Conservation (phyloP, 37 sponge, comb jelly and placozoan genomes). For the Chondrosia reniformis region DNA sequence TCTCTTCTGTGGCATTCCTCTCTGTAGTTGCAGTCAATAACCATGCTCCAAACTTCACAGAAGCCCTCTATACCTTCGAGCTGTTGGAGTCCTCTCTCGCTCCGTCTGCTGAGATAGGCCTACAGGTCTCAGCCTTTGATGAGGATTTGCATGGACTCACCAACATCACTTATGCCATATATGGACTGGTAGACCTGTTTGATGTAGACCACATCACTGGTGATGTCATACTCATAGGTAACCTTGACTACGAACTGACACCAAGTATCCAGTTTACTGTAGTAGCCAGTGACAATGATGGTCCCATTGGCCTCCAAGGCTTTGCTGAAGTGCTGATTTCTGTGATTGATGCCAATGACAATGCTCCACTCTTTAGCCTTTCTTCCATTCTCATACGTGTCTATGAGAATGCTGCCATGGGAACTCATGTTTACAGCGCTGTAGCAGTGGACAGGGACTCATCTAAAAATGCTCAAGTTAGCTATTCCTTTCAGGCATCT, state of each 20-base stretch:
- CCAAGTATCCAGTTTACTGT: constrained; percentile 18
- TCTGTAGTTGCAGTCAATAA: constrained; percentile 42
- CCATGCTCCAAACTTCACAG: constrained; percentile 27
- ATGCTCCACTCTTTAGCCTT: constrained; percentile 46
- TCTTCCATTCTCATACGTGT: neutral
- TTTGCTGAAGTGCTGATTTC: constrained; percentile 31
- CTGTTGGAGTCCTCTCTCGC: constrained; percentile 32
- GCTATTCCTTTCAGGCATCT: neutral
- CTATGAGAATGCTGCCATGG: constrained; percentile 29
- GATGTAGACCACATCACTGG: constrained; percentile 45
- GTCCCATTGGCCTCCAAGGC: constrained; percentile 17
- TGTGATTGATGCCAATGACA: constrained; percentile 68
- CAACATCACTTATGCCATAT: constrained; percentile 31
- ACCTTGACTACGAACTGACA: constrained; percentile 39
- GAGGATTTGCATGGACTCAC: constrained; percentile 2
- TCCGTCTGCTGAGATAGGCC: constrained; percentile 10
- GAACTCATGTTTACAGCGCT: constrained; percentile 3
- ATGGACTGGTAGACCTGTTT: constrained; percentile 11
- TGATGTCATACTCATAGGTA: constrained; percentile 12
- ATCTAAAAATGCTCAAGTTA: constrained; percentile 24
- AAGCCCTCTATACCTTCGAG: constrained; percentile 9
- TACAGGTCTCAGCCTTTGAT: constrained; percentile 26
- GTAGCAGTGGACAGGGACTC: constrained; percentile 38
- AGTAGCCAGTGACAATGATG: constrained; percentile 49
- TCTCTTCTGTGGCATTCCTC: constrained; percentile 22